Conservation (phyloP, 2,797 vertebrate species). For the Scolopax bukidnonensis region DNA sequence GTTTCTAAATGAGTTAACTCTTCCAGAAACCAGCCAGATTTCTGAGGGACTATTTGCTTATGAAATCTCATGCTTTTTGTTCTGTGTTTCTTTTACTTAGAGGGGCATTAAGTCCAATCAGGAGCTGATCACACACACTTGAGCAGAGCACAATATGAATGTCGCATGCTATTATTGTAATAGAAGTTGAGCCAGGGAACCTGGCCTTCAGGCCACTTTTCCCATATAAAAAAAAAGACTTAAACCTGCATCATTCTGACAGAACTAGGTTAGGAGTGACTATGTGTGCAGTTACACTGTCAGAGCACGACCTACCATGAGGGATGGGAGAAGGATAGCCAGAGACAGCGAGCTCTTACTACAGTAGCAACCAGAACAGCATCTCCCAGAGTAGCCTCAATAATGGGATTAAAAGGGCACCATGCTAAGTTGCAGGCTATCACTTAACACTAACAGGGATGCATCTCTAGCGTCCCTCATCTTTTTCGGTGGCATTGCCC, state of each 20-base stretch:
- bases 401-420: not conserved
- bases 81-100: conserved; percentile 45
- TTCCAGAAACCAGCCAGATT: conserved; percentile 38
- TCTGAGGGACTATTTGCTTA: not conserved
- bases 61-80: not conserved
- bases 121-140: not conserved
- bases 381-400: not conserved
- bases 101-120: conserved; percentile 7
- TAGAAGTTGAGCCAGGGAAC: not conserved
- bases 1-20: conserved; percentile 63
- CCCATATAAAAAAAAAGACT: not conserved
- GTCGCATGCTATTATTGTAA: not conserved
- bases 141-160: not conserved
- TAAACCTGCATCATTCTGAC: conserved; percentile 21
- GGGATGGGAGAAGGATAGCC: not conserved
- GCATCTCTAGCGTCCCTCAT: not conserved
- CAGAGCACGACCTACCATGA: not conserved
- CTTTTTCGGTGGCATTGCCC: rapidly evolving
- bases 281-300: not conserved
- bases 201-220: conserved; percentile 34
- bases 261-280: conserved; percentile 39
- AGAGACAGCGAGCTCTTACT: not conserved
- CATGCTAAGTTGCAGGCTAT: not conserved
- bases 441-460: not conserved
- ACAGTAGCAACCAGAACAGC: not conserved